phyloP scores from a whole-genome alignment of 2,113 vertebrate genomes.

The Melanerpes aurifrons region DNA sequence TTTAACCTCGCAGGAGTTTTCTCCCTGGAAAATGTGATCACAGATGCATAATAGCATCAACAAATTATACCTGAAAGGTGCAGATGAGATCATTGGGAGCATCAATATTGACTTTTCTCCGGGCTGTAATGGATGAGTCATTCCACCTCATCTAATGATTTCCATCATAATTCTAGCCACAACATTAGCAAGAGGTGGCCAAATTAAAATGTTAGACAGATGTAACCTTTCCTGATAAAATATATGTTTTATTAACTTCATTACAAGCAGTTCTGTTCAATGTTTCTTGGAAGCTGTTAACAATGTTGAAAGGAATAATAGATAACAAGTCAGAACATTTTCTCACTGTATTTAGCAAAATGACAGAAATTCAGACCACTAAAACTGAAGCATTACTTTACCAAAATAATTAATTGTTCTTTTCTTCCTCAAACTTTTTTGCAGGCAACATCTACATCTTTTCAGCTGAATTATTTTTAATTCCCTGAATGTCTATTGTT shows the following conservation, averaged over 20 bases:
- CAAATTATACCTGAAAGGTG: constrained; percentile 36
- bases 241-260: constrained; percentile 23
- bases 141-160: constrained; percentile 42
- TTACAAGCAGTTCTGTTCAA: constrained; percentile 7
- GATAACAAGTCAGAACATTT: neutral
- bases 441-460: neutral
- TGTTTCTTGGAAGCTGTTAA: neutral
- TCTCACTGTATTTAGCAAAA: neutral
- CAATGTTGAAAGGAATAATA: constrained; percentile 11
- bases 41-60: constrained; percentile 20
- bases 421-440: neutral
- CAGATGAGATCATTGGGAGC: constrained; percentile 36
- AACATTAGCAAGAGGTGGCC: neutral
- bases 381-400: neutral
- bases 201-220: constrained; percentile 44
- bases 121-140: constrained; percentile 48
- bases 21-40: neutral
- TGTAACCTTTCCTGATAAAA: constrained; percentile 31
- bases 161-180: constrained; percentile 29
- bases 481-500: neutral
- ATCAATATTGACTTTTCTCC: constrained; percentile 68
- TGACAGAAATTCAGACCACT: neutral
- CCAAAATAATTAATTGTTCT: neutral
- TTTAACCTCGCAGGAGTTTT: constrained; percentile 13
- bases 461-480: neutral